Evolutionary conservation across 2,888 invertebrate species (phyloP).

Genomic region (Habrosyne pyritoides): DNA sequence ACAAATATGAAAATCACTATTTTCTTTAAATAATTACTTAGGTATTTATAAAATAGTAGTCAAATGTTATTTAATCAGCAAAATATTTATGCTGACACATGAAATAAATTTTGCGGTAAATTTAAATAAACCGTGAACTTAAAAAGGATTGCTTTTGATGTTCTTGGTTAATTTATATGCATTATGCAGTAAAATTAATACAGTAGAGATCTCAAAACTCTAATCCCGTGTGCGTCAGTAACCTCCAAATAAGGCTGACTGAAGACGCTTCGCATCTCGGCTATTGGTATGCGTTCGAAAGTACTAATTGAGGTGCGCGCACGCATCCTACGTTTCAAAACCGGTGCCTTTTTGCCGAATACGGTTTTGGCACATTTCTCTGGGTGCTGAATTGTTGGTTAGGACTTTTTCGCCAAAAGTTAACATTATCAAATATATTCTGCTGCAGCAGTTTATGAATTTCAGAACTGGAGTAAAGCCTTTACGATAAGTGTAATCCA

Average conservation of each 20-base stretch:
- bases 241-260: conserved; percentile 50
- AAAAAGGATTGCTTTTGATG: too few relatives aligned
- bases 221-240: conserved; percentile 28
- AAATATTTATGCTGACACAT: too few relatives aligned
- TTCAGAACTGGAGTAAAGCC: too few relatives aligned
- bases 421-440: neutral
- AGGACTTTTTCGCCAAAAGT: neutral
- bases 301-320: conserved; percentile 71
- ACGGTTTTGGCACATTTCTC: conserved; percentile 4
- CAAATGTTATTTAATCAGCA: too few relatives aligned
- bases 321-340: conserved; percentile 26
- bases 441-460: too few relatives aligned
- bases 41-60: too few relatives aligned
- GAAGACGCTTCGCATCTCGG: conserved; percentile 59
- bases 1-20: too few relatives aligned
- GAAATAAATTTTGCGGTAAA: too few relatives aligned
- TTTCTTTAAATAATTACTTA: too few relatives aligned
- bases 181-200: neutral
- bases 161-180: too few relatives aligned
- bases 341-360: conserved; percentile 33
- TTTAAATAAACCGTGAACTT: too few relatives aligned
- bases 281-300: conserved; percentile 74
- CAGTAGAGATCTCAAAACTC: conserved; percentile 10
- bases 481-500: too few relatives aligned
- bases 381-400: neutral